Conservation (phyloP, 1,140 invertebrate genomes). For the Drosophila mayri region DNA sequence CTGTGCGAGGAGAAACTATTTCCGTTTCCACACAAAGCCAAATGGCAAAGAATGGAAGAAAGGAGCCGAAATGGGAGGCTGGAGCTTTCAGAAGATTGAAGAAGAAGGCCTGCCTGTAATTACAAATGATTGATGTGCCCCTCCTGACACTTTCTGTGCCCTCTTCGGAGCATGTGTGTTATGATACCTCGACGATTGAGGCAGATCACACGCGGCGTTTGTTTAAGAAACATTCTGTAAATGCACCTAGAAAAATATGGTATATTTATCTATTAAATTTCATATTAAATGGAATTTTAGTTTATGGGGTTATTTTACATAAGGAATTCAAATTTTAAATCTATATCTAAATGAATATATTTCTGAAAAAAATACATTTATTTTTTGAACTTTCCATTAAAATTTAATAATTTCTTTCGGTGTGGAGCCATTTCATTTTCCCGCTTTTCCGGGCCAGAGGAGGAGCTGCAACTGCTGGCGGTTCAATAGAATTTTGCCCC, state of each 20-base stretch:
- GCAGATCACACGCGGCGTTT: constrained; percentile 69
- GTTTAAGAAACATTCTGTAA: constrained; percentile 51
- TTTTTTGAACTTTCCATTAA: not conserved
- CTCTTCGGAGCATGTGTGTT: constrained; percentile 35
- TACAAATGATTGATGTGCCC: constrained; percentile 78
- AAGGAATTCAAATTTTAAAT: not conserved
- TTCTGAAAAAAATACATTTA: not conserved
- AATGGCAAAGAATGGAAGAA: constrained; percentile 30
- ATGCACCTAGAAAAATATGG: not conserved
- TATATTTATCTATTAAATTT: not conserved
- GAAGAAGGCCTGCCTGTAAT: constrained; percentile 63
- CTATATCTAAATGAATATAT: too few species aligned
- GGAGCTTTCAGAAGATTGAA: constrained; percentile 20
- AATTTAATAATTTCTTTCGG: not conserved
- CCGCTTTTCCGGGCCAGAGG: constrained; percentile 4
- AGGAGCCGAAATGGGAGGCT: constrained; percentile 34
- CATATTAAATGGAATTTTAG: not conserved
- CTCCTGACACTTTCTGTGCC: constrained; percentile 44
- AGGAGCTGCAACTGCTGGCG: constrained; percentile 25
- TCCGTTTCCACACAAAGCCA: constrained; percentile 50
- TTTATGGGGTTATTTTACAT: not conserved
- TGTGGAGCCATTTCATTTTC: constrained; percentile 7
- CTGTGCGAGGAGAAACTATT: constrained; percentile 62
- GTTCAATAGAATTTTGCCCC: constrained; percentile 46
- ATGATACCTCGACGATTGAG: constrained; percentile 58